Evolutionary conservation across 2,797 vertebrate species (phyloP), one percentile per base, ranked within the genome.

Genomic region (Megaceryle alcyon): DNA sequence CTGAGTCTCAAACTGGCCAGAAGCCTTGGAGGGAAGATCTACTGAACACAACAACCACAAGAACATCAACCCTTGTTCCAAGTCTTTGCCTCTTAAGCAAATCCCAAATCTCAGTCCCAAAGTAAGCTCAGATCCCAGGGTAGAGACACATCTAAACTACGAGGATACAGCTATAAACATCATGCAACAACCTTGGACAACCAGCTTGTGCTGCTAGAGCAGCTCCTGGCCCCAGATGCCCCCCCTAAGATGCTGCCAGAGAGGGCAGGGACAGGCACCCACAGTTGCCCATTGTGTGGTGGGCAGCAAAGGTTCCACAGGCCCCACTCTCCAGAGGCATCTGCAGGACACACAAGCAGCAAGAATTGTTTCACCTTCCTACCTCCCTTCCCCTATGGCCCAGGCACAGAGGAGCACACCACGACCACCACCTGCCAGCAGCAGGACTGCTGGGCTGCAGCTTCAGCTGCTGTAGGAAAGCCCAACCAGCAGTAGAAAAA

Each of bases 271-370:
- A 53, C 44, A 28, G 65, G 19, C 23, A 41, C 44, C 35, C 25
- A n/a, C 18, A 5, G 12, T 21, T 56, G 31, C 54, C 54, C 31
- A 5, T 21, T 10, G 7, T 31, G 21, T 11, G 18, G 21, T 11
- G 18, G 18, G 54, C 54, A 56, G 54, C 54, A n/a, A 56, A 56
- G 31, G 54, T 13, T n/a, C 54, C 54, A 28, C 20, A 5, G 23
- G 31, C 46, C 8, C 11, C 0, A 1, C 29, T 43, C 44, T 7
- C 54, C 82, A 22, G 63, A 1, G 0, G n/a, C 2, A 2, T 3
- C 63, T 3, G 2, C 15, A 10, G 35, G 15, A 14, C 2, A 0
- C 1, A 9, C 3, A 0, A 14, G 17, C 54, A 14, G 7, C 10
- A 22, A 9, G 9, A 37, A 20, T 9, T 16, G 9, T 9, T 44